Base-by-base conservation (phyloP, 2,888 invertebrate genomes). In the Nomada lathburiana region DNA sequence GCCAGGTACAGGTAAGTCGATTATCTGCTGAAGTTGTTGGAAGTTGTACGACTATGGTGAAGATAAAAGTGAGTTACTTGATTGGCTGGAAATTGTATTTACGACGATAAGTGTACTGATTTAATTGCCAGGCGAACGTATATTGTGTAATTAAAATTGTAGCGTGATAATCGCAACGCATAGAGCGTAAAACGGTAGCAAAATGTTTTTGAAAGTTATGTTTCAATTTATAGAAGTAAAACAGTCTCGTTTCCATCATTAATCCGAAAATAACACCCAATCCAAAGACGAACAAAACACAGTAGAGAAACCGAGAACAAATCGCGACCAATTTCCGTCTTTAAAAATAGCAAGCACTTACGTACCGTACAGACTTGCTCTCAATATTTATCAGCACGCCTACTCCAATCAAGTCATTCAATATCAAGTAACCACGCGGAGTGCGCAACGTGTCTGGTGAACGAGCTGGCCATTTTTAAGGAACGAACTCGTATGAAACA, bases 401-500 rank as follows among this genome's bases (percentile, higher is more conserved):
- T 47, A 60, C 29, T 26, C 53, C 9, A 18, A 53, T 70, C 26
- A 36, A 78, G 50, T 47, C 52, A 60, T 23, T 52, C 59, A n/a
- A 26, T 23, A 59, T 77, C 18, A 23, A 29, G n/a, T 11, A 0
- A 29, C 18, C 44, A 42, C 18, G 13, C 20, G n/a, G 11, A 1
- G 18, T 9, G 16, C 11, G 13, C 52, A 60, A 64, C 52, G 11
- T 10, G 36, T 64, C n/a, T 18, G 36, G 29, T 10, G 59, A 36
- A 20, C n/a, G 18, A 9, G 13, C 16, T n/a, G 23, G n/a, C 64
- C 52, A 47, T 70, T 79, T 68, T 79, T 63, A n/a, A 55, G 50
- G 44, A n/a, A 10, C 16, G 44, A 23, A n/a, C 59, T 53, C 62
- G 44, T 72, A 52, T 52, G 60, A 73, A 65, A 52, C 53, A 68